Conservation (phyloP, 2,113 vertebrate genomes). For the Gasterosteus nipponicus region DNA sequence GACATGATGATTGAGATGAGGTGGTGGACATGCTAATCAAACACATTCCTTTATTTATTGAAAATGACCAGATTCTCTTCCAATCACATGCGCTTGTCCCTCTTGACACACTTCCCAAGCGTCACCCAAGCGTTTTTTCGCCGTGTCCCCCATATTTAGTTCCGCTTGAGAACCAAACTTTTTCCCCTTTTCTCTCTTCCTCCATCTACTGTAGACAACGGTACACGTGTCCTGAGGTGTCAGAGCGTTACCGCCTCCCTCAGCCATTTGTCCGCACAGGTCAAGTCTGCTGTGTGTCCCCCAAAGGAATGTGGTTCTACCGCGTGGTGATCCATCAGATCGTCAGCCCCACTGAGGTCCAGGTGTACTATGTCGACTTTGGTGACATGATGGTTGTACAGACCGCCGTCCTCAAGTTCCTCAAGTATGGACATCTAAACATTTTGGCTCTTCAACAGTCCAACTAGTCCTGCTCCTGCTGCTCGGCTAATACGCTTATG, state of each 20-base stretch:
- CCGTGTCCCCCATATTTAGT: background rate
- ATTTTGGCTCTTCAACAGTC: background rate
- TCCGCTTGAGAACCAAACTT: background rate
- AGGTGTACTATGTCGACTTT: conserved; percentile 91
- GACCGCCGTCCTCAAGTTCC: conserved; percentile 85
- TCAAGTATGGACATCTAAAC: conserved; percentile 84
- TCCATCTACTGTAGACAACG: conserved; percentile 78
- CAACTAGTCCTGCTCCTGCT: background rate
- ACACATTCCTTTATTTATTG: background rate
- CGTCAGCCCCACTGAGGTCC: conserved; percentile 81
- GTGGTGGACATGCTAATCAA: conserved; percentile 65
- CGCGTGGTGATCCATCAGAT: conserved; percentile 87
- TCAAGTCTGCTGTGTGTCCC: conserved; percentile 88
- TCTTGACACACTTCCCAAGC: too few relatives aligned
- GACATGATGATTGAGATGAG: conserved; percentile 95
- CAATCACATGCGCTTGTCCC: too few relatives aligned
- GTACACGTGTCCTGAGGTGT: conserved; percentile 85
- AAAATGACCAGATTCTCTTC: too few relatives aligned
- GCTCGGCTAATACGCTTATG: background rate
- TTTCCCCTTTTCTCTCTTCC: background rate
- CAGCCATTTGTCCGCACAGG: conserved; percentile 83
- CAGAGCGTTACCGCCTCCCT: conserved; percentile 86
- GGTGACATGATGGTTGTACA: conserved; percentile 83
- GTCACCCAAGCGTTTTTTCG: too few relatives aligned
- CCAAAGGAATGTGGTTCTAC: conserved; percentile 89